phyloP scores from a whole-genome alignment of 2,888 invertebrate species.

The Coecobrya sp. region DNA sequence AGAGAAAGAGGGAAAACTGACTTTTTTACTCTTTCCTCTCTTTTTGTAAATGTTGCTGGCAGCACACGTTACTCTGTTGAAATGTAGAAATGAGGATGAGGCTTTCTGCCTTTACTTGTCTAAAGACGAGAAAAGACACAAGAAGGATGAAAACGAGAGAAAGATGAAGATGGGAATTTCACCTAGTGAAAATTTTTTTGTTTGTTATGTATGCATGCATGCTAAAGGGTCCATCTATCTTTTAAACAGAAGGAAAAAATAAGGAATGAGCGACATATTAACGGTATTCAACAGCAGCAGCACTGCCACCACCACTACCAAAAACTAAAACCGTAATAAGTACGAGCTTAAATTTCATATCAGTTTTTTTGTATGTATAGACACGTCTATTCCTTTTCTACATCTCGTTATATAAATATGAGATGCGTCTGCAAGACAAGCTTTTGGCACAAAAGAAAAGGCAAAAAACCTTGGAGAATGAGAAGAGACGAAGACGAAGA shows the following conservation, averaged over 20 bases:
- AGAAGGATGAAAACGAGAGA: constrained; percentile 64
- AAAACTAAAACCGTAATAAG: constrained; percentile 3
- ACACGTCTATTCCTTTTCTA: constrained; percentile 46
- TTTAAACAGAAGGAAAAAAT: constrained; percentile 61
- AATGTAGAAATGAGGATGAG: background rate
- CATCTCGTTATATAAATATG: constrained; percentile 66
- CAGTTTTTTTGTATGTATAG: constrained; percentile 31
- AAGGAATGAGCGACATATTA: constrained; percentile 77
- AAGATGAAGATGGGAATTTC: constrained; percentile 77
- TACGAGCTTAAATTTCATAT: constrained; percentile 32
- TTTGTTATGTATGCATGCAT: constrained; percentile 56
- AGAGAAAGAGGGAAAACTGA: constrained; percentile 3
- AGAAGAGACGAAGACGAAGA: constrained; percentile 46
- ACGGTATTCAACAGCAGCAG: constrained; percentile 33
- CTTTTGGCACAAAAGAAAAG: constrained; percentile 76
- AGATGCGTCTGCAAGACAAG: constrained; percentile 74
- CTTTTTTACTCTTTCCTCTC: constrained; percentile 18
- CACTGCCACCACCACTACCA: background rate
- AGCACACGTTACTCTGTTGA: background rate
- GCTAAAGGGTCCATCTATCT: constrained; percentile 65
- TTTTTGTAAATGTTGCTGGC: constrained; percentile 24
- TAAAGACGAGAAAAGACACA: constrained; percentile 65
- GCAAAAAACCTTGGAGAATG: constrained; percentile 63
- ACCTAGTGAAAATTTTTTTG: constrained; percentile 50
- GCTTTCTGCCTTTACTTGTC: constrained; percentile 21